Conservation (phyloP, 2,888 invertebrate genomes). For the Vanessa cardui region DNA sequence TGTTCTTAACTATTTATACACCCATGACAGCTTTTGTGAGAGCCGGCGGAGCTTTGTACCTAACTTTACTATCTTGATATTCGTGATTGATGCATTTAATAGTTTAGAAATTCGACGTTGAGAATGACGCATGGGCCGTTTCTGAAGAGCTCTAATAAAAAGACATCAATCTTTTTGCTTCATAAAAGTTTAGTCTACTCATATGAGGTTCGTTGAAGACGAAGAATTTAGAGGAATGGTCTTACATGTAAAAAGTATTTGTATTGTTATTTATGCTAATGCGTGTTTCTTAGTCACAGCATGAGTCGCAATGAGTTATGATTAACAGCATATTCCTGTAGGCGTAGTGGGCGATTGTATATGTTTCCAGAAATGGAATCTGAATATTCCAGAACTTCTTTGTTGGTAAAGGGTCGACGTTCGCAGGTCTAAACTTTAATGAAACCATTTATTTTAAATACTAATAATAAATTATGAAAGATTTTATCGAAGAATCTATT, state of each 20-base stretch:
- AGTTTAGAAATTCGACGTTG: constrained; percentile 33
- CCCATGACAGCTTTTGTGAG: constrained; percentile 46
- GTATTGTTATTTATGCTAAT: constrained; percentile 34
- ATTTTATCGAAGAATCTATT: background rate
- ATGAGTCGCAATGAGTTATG: constrained; percentile 59
- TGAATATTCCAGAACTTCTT: constrained; percentile 61
- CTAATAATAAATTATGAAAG: background rate
- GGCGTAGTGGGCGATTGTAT: constrained; percentile 61
- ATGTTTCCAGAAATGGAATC: constrained; percentile 67
- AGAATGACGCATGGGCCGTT: constrained; percentile 23
- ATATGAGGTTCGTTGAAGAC: background rate
- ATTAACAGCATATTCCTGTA: constrained; percentile 67
- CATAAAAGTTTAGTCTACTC: constrained; percentile 3
- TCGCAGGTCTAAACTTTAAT: constrained; percentile 23
- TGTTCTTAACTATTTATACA: constrained; percentile 50
- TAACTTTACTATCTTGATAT: constrained; percentile 33
- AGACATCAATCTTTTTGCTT: constrained; percentile 24
- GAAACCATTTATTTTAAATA: constrained; percentile 18
- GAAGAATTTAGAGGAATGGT: constrained; percentile 1
- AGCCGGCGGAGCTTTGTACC: constrained; percentile 38
- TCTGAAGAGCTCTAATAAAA: constrained; percentile 12
- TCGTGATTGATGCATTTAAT: constrained; percentile 38
- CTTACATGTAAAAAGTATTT: constrained; percentile 11
- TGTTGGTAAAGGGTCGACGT: constrained; percentile 47
- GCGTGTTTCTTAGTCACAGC: constrained; percentile 52